Evolutionary conservation across 2,113 vertebrate species (phyloP).

Genomic region (Scytalopus superciliaris): DNA sequence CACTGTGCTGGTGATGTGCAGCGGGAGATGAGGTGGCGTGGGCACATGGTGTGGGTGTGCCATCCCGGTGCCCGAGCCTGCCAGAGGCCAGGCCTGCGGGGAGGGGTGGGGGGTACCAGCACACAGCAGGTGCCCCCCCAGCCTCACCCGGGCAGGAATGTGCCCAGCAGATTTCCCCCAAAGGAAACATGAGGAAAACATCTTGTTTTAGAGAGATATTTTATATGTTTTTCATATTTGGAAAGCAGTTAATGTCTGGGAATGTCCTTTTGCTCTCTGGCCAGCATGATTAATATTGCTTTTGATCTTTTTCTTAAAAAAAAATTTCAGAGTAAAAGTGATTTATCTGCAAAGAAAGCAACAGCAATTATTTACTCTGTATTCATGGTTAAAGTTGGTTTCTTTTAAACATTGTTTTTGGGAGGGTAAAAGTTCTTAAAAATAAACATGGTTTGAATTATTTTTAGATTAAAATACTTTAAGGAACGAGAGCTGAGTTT

Average conservation of each 20-base stretch:
- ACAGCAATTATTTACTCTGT: constrained; percentile 66
- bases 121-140: background rate
- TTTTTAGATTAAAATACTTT: constrained; percentile 65
- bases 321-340: constrained; percentile 63
- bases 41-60: background rate
- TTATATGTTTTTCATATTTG: constrained; percentile 77
- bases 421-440: constrained; percentile 66
- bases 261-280: constrained; percentile 73
- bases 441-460: constrained; percentile 68
- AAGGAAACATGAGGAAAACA: constrained; percentile 74
- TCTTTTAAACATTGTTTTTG: constrained; percentile 69
- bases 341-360: constrained; percentile 73
- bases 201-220: constrained; percentile 71
- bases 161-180: constrained; percentile 24
- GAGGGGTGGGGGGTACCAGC: background rate
- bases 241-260: constrained; percentile 71
- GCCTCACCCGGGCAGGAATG: background rate
- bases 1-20: rapidly evolving
- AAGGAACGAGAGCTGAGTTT: constrained; percentile 28
- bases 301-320: background rate
- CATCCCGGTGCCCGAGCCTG: background rate
- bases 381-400: constrained; percentile 68
- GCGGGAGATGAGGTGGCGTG: rapidly evolving
- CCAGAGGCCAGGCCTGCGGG: background rate
- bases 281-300: constrained; percentile 63